Conservation (phyloP, 2,113 vertebrate species). For the Cynoglossus semilaevis region DNA sequence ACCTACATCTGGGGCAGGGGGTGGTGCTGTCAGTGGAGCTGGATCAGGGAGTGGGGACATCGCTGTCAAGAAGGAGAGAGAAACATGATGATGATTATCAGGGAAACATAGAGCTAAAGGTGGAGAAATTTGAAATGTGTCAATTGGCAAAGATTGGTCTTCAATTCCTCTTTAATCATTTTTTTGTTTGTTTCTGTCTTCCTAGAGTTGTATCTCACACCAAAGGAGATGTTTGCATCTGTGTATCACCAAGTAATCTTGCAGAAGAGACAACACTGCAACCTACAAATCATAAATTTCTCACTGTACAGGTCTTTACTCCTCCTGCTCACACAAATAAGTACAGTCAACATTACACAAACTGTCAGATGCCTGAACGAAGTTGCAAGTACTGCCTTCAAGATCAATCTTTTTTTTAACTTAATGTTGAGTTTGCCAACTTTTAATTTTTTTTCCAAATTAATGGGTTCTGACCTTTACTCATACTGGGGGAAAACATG, state of each 20-base stretch:
- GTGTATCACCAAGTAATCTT: conserved; percentile 9
- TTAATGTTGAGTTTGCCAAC: neutral
- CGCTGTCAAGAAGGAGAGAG: conserved; percentile 70
- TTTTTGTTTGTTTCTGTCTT: conserved; percentile 10
- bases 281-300: conserved; percentile 16
- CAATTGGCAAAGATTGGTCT: neutral
- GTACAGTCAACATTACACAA: neutral
- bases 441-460: neutral
- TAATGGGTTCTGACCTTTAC: neutral
- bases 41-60: conserved; percentile 46
- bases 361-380: neutral
- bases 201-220: conserved; percentile 30
- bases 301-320: conserved; percentile 31
- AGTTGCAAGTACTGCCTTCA: conserved; percentile 8
- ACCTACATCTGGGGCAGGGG: conserved; percentile 5
- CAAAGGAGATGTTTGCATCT: conserved; percentile 18
- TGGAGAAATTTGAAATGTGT: neutral
- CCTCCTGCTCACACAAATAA: conserved; percentile 1
- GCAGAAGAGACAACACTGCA: conserved; percentile 15
- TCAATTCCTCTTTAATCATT: neutral
- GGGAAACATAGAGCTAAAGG: conserved; percentile 3
- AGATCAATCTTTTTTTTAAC: neutral
- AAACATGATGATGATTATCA: conserved; percentile 60
- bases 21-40: conserved; percentile 21
- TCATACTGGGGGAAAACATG: neutral